phyloP scores from a whole-genome alignment of 2,888 invertebrate genomes.

The Ephialtes manifestator region DNA sequence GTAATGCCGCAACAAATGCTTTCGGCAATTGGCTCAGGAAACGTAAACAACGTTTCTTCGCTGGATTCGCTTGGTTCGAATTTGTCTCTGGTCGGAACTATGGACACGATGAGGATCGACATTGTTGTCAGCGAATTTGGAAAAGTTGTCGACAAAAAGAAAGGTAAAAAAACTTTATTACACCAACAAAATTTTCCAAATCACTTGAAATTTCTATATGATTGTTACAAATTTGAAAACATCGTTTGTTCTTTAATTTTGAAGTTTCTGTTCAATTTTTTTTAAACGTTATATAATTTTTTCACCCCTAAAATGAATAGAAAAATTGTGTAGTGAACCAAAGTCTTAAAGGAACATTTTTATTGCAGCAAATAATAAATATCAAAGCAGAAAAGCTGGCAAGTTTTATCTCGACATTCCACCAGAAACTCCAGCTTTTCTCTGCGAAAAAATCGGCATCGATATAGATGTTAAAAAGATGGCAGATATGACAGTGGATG shows the following conservation, averaged over 20 bases:
- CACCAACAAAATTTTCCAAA: neutral
- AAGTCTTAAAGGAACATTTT: conserved; percentile 27
- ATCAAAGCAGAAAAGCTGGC: conserved; percentile 80
- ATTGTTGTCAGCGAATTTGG: conserved; percentile 97
- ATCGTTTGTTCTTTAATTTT: neutral
- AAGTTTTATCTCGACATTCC: conserved; percentile 88
- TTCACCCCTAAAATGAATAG: neutral
- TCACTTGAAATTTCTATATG: conserved; percentile 64
- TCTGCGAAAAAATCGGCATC: conserved; percentile 96
- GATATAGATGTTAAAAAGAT: conserved; percentile 96
- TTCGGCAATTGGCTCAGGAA: conserved; percentile 86
- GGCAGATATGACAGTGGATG: conserved; percentile 95
- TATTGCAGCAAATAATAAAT: conserved; percentile 74
- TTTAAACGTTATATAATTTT: neutral
- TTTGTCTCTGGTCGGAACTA: conserved; percentile 93
- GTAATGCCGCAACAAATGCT: conserved; percentile 96
- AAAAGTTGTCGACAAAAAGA: conserved; percentile 89
- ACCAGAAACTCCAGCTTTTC: conserved; percentile 94
- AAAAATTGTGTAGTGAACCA: neutral
- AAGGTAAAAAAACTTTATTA: conserved; percentile 82
- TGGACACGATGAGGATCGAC: conserved; percentile 96
- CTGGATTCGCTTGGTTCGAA: conserved; percentile 96
- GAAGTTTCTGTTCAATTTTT: neutral
- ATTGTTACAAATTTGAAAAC: conserved; percentile 73
- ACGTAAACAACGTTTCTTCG: conserved; percentile 89